A percentile compares a stretch with the other conserved stretches of the same genome.
Conservation (phyloP, 2,113 vertebrate genomes). For the Eubucco bourcierii region DNA sequence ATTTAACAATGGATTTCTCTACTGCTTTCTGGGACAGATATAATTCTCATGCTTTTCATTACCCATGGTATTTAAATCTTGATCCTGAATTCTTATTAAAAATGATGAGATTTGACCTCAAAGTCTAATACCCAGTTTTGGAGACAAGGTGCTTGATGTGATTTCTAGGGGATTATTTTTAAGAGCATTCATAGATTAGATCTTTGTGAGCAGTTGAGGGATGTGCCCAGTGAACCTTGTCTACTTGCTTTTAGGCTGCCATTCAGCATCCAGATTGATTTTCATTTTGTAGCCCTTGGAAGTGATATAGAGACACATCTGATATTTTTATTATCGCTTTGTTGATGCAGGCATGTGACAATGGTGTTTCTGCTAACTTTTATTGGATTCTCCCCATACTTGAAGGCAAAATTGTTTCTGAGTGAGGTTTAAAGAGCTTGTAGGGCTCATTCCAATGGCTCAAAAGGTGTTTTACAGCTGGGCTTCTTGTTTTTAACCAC, state of each 20-base stretch:
- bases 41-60: slow-evolving; percentile 53
- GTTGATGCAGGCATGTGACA: not conserved
- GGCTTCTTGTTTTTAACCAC: not conserved
- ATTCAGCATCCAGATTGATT: not conserved
- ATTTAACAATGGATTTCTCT: slow-evolving; percentile 32
- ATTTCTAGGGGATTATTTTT: slow-evolving; percentile 65
- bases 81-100: slow-evolving; percentile 57
- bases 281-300: not conserved
- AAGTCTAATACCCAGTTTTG: slow-evolving; percentile 54
- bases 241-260: not conserved
- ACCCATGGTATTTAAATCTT: slow-evolving; percentile 37
- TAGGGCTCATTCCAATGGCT: not conserved
- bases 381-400: not conserved
- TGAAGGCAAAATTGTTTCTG: not conserved
- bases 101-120: slow-evolving; percentile 63
- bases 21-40: slow-evolving; percentile 36
- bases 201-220: not conserved
- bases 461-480: not conserved
- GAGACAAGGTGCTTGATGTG: slow-evolving; percentile 53
- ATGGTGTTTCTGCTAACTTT: not conserved
- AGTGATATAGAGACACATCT: not conserved
- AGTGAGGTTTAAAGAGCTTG: not conserved
- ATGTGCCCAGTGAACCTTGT: slow-evolving; percentile 7
- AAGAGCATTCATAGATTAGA: slow-evolving; percentile 42
- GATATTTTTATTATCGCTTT: slow-evolving; percentile 32